Conservation (phyloP, 2,797 vertebrate genomes). For the Diplodus puntazzo region DNA sequence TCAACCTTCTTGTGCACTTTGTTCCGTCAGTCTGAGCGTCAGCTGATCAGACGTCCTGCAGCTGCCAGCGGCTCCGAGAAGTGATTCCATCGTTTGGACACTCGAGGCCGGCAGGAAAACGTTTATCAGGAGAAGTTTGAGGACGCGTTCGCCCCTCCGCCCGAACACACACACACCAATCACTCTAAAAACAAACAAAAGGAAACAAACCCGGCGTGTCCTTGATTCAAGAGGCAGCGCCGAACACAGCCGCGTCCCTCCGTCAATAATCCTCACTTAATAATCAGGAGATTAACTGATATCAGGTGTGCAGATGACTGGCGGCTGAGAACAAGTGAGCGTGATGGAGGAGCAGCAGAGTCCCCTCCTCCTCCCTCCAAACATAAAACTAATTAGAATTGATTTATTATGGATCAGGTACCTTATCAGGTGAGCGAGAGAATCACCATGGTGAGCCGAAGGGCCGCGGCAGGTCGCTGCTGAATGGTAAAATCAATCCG, state of each 20-base stretch:
- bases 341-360: constrained; percentile 36
- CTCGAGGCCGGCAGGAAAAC: constrained; percentile 7
- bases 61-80: background rate
- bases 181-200: constrained; percentile 27
- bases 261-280: constrained; percentile 69
- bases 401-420: constrained; percentile 96
- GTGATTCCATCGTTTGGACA: background rate
- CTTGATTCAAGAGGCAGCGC: constrained; percentile 55
- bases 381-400: constrained; percentile 95
- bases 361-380: constrained; percentile 40
- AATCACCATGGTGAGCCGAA: constrained; percentile 90
- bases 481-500: constrained; percentile 94
- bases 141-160: constrained; percentile 11
- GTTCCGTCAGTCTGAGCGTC: constrained; percentile 1
- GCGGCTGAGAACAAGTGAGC: constrained; percentile 54
- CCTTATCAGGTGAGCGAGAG: constrained; percentile 93
- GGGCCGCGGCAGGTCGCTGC: constrained; percentile 89
- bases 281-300: constrained; percentile 80
- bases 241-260: constrained; percentile 37
- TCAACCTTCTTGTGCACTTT: background rate
- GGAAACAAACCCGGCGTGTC: constrained; percentile 47
- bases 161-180: constrained; percentile 9
- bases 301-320: constrained; percentile 75
- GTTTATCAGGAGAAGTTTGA: constrained; percentile 47
- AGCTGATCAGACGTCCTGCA: constrained; percentile 2